Base-by-base conservation (phyloP, 1,140 invertebrate species). In the Drosophila pandora region DNA sequence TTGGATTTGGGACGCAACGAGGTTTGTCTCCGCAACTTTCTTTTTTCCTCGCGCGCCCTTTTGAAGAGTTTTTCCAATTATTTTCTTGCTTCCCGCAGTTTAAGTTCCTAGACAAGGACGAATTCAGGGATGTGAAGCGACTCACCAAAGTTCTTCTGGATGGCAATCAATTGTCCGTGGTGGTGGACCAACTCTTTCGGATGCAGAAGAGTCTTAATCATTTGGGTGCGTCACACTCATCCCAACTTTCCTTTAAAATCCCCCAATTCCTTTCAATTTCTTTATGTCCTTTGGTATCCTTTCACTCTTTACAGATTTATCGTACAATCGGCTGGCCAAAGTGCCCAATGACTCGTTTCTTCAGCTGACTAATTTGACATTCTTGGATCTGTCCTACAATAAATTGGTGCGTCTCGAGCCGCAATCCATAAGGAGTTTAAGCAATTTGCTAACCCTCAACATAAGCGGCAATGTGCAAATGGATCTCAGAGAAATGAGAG, bases 1-100 rank as follows among this genome's bases (percentile, higher is more conserved):
- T 92, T 97, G 57, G 96, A 96, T 92, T 93, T 97, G 74, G 95
- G 95, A 41, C 93, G 96, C 81, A 97, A 97, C 91, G 92, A 92
- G 91, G 91, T 92, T 83, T 78, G 71, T 80, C 69, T 65, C 55
- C 57, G 60, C 63, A 2, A 63, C n/a, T 67, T 45, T 45, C 10
- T 12, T n/a, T 12, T 21, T n/a, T 53, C 13, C 39, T 10, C 25
- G 10, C 23, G 17, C 34, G 10, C 50, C 25, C 23, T 45, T 43
- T 49, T 41, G 28, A 48, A 55, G 52, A 68, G 32, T 57, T 67
- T 82, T 73, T 68, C 65, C 79, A 82, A 87, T 89, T 89, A 88
- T 88, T 65, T 79, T 59, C 58, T 37, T 57, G 32, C 34, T 25
- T 21, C 34, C 9, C 90, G 83, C 91, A 94, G 70, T 95, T 97